Evolutionary conservation across 2,888 invertebrate species (phyloP).

Genomic region (Allolobophora icterica): DNA sequence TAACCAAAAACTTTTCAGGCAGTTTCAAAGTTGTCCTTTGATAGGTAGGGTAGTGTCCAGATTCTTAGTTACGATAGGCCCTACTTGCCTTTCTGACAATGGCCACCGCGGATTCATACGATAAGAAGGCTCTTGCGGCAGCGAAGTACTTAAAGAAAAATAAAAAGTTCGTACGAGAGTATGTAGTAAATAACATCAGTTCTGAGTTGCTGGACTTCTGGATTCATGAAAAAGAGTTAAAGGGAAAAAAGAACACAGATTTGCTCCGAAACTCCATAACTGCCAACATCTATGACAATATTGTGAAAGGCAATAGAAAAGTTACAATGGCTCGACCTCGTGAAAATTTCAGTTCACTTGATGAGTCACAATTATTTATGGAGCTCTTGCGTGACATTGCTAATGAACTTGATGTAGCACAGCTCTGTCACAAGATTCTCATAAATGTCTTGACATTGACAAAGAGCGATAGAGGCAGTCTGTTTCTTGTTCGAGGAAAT

Average conservation of each 20-base stretch:
- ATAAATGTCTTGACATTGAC: constrained; percentile 92
- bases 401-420: constrained; percentile 92
- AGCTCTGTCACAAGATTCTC: constrained; percentile 92
- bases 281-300: neutral
- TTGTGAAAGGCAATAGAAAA: neutral
- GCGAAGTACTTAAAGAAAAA: neutral
- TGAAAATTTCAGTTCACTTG: constrained; percentile 75
- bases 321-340: neutral
- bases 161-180: neutral
- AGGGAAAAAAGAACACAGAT: neutral
- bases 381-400: constrained; percentile 94
- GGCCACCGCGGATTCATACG: neutral
- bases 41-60: neutral
- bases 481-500: constrained; percentile 86
- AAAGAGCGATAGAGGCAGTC: constrained; percentile 79
- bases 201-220: neutral
- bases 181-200: neutral
- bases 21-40: neutral
- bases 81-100: neutral
- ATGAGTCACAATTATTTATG: constrained; percentile 94
- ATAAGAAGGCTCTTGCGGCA: neutral
- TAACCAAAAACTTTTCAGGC: neutral
- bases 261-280: neutral
- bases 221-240: neutral
- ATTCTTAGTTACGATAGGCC: neutral